Evolutionary conservation across 2,888 invertebrate genomes (phyloP).

Genomic region (Baccha elongata): DNA sequence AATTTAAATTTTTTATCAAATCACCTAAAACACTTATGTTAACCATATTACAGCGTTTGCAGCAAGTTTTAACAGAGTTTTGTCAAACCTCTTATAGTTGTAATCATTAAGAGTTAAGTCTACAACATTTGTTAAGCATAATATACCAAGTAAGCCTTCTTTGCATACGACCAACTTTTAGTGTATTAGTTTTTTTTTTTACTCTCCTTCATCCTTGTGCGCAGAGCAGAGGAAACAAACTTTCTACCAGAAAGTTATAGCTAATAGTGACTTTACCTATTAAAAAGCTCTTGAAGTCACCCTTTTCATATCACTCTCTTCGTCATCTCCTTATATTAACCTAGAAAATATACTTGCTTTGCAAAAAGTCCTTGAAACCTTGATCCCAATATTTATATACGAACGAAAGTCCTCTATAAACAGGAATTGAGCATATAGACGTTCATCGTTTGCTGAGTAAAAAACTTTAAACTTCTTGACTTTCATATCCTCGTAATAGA

Average conservation of each 20-base stretch:
- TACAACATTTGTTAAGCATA: constrained; percentile 38
- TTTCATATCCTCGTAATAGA: constrained; percentile 71
- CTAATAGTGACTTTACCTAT: constrained; percentile 62
- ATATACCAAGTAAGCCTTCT: constrained; percentile 14
- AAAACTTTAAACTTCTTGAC: constrained; percentile 66
- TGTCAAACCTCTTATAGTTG: constrained; percentile 31
- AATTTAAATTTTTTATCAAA: too few relatives aligned
- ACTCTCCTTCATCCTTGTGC: neutral
- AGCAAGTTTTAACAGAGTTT: neutral
- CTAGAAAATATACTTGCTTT: constrained; percentile 28
- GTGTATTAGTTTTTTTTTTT: constrained; percentile 5
- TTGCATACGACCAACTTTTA: constrained; percentile 10
- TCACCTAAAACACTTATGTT: constrained; percentile 1
- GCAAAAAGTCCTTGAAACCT: constrained; percentile 47
- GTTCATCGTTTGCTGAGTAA: constrained; percentile 3
- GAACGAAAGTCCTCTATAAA: neutral
- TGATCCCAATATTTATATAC: constrained; percentile 43
- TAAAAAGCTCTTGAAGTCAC: constrained; percentile 46
- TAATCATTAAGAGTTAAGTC: constrained; percentile 38
- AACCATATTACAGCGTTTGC: neutral
- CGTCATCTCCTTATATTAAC: constrained; percentile 15
- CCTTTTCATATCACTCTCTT: constrained; percentile 5
- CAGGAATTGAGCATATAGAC: neutral
- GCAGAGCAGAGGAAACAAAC: constrained; percentile 5
- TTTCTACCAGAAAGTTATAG: constrained; percentile 30